These are phyloP conservation scores for Casuarius casuarius DNA, from an alignment of 2,113 vertebrate species.

Conservation along the genomic window DNA sequence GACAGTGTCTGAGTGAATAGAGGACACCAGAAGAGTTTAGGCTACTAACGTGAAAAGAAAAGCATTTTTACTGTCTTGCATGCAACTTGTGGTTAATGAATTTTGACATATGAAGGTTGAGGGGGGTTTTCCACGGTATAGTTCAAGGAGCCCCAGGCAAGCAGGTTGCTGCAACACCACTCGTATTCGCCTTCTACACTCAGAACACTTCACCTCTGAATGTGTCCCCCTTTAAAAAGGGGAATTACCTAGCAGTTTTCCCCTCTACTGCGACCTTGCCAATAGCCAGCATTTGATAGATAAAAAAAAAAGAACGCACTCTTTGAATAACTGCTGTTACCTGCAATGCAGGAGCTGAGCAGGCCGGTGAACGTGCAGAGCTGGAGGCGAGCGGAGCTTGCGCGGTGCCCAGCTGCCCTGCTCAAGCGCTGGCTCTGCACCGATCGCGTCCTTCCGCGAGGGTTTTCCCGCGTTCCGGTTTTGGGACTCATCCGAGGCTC, in stretches of 20 bases:
- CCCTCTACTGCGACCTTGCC: not conserved
- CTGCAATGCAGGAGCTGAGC: fast-evolving
- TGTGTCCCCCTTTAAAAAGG: not conserved
- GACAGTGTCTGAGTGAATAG: not conserved
- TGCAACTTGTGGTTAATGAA: fast-evolving
- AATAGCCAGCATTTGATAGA: not conserved
- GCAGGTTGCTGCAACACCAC: not conserved
- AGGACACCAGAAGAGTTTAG: not conserved
- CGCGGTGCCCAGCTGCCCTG: not conserved
- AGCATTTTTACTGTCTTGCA: not conserved
- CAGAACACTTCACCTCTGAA: not conserved
- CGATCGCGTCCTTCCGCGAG: no score
- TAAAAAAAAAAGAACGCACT: not conserved
- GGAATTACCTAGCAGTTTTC: not conserved
- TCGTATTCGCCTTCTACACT: not conserved
- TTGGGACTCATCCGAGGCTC: fast-evolving
- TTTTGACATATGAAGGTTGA: not conserved
- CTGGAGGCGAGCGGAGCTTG: not conserved
- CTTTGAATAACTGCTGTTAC: not conserved
- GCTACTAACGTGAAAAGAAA: not conserved
- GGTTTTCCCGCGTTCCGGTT: not conserved
- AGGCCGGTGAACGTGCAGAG: not conserved
- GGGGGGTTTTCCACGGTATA: not conserved
- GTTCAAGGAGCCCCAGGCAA: not conserved
- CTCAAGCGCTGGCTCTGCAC: no score